Conservation (phyloP, 2,888 invertebrate genomes). For the Cryptosula pallasiana region DNA sequence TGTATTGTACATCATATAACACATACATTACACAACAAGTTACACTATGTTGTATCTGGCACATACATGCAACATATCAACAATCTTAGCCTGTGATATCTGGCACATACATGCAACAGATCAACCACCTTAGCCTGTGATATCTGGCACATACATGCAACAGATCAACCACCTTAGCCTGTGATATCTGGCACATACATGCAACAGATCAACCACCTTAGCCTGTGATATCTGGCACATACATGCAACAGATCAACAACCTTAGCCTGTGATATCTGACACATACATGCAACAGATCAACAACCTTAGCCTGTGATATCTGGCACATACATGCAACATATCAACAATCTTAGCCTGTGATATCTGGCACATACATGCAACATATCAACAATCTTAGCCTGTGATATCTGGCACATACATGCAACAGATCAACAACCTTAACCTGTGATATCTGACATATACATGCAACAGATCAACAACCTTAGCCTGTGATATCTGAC, state of each 20-base stretch:
- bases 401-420: too few species aligned
- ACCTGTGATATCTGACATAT: not conserved
- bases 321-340: not conserved
- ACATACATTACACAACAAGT: too few species aligned
- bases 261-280: not conserved
- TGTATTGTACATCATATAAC: slow-evolving; percentile 50
- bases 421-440: not conserved
- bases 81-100: too few species aligned
- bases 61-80: too few species aligned
- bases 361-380: not conserved
- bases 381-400: not conserved
- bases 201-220: too few species aligned
- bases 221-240: too few species aligned
- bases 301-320: not conserved
- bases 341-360: not conserved
- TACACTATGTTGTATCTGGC: too few species aligned
- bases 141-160: too few species aligned
- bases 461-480: not conserved
- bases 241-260: not conserved
- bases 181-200: too few species aligned
- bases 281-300: not conserved
- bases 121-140: too few species aligned
- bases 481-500: not conserved
- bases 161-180: too few species aligned
- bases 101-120: too few species aligned